Conservation (phyloP, 2,888 invertebrate genomes). For the Euphydryas editha region DNA sequence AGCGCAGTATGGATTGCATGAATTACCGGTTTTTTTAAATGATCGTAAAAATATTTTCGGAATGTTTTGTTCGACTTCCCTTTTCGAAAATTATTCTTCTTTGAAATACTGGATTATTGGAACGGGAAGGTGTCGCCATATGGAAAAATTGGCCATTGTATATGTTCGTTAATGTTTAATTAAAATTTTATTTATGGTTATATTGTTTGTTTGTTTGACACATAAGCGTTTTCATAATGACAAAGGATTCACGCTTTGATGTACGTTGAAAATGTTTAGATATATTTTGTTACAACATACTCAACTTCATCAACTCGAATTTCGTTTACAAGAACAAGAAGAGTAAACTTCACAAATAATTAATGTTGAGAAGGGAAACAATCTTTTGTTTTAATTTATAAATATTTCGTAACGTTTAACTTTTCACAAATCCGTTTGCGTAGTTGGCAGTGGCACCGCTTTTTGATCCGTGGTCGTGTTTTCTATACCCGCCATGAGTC, state of each 20-base stretch:
- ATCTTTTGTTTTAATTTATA: too few species aligned
- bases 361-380: too few species aligned
- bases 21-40: slow-evolving; percentile 47
- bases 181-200: slow-evolving; percentile 7
- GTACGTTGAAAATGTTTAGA: neutral
- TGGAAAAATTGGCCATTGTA: slow-evolving; percentile 36
- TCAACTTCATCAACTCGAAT: neutral
- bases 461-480: too few species aligned
- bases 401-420: too few species aligned
- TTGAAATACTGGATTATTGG: slow-evolving; percentile 17
- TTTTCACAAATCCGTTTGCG: too few species aligned
- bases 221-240: neutral
- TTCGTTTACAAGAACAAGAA: too few species aligned
- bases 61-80: slow-evolving; percentile 49
- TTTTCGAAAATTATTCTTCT: slow-evolving; percentile 25
- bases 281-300: neutral
- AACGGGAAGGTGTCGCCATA: slow-evolving; percentile 40
- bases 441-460: too few species aligned
- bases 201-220: slow-evolving; percentile 5
- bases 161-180: slow-evolving; percentile 17
- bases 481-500: too few species aligned
- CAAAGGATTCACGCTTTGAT: neutral
- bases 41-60: slow-evolving; percentile 70
- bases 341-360: too few species aligned
- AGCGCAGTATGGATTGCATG: slow-evolving; percentile 68